Percentiles rank a stretch among this genome's conserved stretches.
phyloP scores from a whole-genome alignment of 30 jellyfish, hydroid and myxozoan species.

The Nemopilema nomurai region DNA sequence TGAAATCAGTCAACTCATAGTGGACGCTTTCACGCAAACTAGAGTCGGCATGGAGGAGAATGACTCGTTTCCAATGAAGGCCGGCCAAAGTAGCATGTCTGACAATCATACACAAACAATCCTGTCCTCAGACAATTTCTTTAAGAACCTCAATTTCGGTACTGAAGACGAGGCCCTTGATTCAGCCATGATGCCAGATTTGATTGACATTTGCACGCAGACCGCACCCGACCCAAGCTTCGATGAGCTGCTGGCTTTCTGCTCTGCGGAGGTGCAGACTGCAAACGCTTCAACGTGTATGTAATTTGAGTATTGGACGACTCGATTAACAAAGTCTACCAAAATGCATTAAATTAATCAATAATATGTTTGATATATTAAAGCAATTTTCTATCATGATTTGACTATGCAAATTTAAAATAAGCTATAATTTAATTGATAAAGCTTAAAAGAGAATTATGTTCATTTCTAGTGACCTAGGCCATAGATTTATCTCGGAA shows the following conservation, averaged over 20 bases:
- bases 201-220: constrained; percentile 71
- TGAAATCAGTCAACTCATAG: constrained; percentile 19
- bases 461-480: background rate
- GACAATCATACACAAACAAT: constrained; percentile 64
- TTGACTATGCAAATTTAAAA: background rate
- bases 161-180: constrained; percentile 27
- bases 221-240: constrained; percentile 58
- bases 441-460: background rate
- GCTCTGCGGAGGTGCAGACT: constrained; percentile 38
- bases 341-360: background rate
- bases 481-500: background rate
- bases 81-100: constrained; percentile 23
- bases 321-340: background rate
- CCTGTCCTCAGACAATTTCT: constrained; percentile 53
- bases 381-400: background rate
- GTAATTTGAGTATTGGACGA: background rate
- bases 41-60: constrained; percentile 6
- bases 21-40: constrained; percentile 60
- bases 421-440: background rate
- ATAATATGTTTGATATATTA: background rate
- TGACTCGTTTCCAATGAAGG: constrained; percentile 15
- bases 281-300: background rate
- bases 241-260: constrained; percentile 41
- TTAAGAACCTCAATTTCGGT: constrained; percentile 40
- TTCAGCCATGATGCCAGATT: constrained; percentile 58